Percentiles rank a stretch among this genome's conserved stretches.
Conservation (phyloP, 2,113 vertebrate genomes). For the Hippocampus comes region DNA sequence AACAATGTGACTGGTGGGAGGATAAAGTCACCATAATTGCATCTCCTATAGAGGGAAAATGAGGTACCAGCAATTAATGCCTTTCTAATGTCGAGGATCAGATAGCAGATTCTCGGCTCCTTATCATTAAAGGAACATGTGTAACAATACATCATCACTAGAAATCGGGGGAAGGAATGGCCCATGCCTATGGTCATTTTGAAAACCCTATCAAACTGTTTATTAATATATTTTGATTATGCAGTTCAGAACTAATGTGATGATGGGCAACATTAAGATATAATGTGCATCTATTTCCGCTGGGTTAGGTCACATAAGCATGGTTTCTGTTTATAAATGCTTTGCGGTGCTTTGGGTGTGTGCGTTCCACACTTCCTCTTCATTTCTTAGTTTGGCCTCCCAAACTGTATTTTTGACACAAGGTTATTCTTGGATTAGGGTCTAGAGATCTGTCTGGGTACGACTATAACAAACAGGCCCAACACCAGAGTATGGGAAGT, state of each 20-base stretch:
- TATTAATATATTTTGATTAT: not conserved
- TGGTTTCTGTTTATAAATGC: no score
- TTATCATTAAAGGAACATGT: not conserved
- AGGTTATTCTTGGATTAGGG: not conserved
- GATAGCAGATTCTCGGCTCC: not conserved
- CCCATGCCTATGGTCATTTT: not conserved
- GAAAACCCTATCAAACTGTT: not conserved
- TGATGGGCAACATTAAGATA: no score
- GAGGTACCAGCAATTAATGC: not conserved
- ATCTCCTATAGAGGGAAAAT: not conserved
- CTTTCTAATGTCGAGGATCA: not conserved
- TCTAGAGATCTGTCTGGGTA: not conserved
- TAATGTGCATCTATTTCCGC: no score
- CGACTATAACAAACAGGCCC: not conserved
- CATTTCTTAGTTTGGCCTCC: not conserved
- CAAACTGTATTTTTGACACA: not conserved
- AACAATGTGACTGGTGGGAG: conserved; percentile 15
- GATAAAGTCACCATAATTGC: conserved; percentile 3
- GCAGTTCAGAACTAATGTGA: not conserved
- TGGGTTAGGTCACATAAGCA: no score
- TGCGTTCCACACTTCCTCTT: not conserved
- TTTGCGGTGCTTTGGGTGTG: no score
- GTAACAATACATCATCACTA: not conserved
- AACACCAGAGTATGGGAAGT: not conserved
- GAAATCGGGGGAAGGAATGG: not conserved